These are phyloP conservation scores for Periplaneta americana DNA, from an alignment of 1,140 invertebrate genomes.

Conservation along the genomic window DNA sequence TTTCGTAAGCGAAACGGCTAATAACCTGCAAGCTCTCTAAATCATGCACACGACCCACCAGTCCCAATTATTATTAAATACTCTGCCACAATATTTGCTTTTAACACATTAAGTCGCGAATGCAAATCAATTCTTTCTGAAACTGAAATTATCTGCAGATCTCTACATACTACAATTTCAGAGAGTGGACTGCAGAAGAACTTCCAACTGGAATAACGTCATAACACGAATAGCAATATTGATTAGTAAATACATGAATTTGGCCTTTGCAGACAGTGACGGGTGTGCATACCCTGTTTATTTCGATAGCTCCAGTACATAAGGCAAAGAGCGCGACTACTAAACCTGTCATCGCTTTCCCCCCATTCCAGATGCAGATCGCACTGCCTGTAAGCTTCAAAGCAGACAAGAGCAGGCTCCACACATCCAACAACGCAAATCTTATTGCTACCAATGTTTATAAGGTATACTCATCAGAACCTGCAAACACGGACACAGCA, in stretches of 20 bases:
- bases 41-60: neutral
- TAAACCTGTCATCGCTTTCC: no score
- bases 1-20: neutral
- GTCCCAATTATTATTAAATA: neutral
- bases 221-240: neutral
- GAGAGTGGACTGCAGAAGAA: neutral
- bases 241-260: neutral
- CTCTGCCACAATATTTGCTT: neutral
- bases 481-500: neutral
- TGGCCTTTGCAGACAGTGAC: no score
- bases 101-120: neutral
- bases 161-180: neutral
- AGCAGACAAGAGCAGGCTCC: neutral
- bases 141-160: neutral
- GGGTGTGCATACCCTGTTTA: no score
- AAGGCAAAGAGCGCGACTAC: no score
- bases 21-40: neutral
- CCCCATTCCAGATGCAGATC: no score
- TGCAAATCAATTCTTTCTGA: neutral
- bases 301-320: no score
- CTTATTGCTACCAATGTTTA: neutral
- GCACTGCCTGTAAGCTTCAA: no score
- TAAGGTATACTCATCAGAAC: neutral
- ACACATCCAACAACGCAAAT: neutral
- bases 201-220: neutral